These are phyloP conservation scores for Eubasilissa regina DNA, from an alignment of 1,140 invertebrate genomes.

Conservation along the genomic window DNA sequence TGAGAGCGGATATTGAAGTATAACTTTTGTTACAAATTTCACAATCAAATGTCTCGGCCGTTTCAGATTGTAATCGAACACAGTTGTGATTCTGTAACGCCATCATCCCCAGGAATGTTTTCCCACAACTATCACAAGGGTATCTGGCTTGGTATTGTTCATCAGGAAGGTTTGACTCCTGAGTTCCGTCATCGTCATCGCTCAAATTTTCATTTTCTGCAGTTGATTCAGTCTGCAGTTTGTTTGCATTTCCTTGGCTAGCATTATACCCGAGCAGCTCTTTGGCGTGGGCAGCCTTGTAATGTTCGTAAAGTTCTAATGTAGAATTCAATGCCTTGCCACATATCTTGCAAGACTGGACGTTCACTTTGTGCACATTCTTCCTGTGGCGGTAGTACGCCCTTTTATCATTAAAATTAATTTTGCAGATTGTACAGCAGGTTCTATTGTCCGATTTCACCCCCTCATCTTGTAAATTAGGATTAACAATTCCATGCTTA, in stretches of 20 bases:
- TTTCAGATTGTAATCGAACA: constrained; percentile 64
- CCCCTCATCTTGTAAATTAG: constrained; percentile 58
- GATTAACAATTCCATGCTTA: constrained; percentile 69
- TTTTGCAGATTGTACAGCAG: constrained; percentile 72
- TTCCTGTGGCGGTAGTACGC: constrained; percentile 72
- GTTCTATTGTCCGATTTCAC: constrained; percentile 60
- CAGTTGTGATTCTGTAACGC: constrained; percentile 71
- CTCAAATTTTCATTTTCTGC: constrained; percentile 62
- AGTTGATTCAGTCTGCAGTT: constrained; percentile 52
- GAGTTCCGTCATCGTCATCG: constrained; percentile 65
- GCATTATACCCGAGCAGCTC: constrained; percentile 70
- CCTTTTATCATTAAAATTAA: constrained; percentile 70
- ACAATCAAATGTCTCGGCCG: constrained; percentile 71
- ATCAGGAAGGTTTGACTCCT: constrained; percentile 63
- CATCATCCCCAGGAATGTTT: constrained; percentile 68
- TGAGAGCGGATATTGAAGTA: constrained; percentile 72
- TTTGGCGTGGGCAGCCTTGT: constrained; percentile 68
- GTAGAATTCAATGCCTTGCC: constrained; percentile 69
- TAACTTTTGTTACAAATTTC: constrained; percentile 75
- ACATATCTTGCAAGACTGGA: constrained; percentile 71
- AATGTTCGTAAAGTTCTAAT: constrained; percentile 69
- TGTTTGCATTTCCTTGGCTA: constrained; percentile 66
- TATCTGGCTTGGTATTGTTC: constrained; percentile 69
- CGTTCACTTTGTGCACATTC: constrained; percentile 68
- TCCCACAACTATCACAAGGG: constrained; percentile 69